Percentiles rank a stretch among this genome's conserved stretches.
phyloP scores from a whole-genome alignment of 2,113 vertebrate genomes.

The Tringa solitaria region DNA sequence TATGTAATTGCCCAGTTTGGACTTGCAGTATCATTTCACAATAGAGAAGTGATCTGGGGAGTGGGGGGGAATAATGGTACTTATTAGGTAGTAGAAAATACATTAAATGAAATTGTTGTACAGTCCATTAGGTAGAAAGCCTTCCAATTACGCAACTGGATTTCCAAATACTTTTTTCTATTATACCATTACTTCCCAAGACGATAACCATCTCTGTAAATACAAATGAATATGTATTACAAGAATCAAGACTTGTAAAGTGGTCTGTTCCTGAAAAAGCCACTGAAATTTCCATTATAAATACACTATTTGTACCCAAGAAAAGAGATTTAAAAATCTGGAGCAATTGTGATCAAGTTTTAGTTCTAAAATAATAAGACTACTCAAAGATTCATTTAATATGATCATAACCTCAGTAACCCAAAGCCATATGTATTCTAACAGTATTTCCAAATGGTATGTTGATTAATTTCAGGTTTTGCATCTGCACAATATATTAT shows the following conservation, averaged over 20 bases:
- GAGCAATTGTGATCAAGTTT: background rate
- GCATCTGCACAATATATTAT: background rate
- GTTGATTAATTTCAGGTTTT: background rate
- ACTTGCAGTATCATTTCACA: background rate
- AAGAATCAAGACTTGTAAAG: background rate
- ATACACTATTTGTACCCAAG: background rate
- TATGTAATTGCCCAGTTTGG: background rate
- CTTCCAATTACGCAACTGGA: background rate
- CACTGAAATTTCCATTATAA: background rate
- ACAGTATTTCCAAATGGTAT: background rate
- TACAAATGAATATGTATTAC: background rate
- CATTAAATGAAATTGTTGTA: background rate
- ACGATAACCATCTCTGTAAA: background rate
- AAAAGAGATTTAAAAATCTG: background rate
- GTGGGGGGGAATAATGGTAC: background rate
- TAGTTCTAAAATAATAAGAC: background rate
- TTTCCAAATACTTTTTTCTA: background rate
- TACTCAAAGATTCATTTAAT: background rate
- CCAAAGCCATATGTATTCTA: accelerated
- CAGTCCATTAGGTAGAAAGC: background rate
- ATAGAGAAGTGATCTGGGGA: background rate
- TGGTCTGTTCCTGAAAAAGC: background rate
- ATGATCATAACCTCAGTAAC: background rate
- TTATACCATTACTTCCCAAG: background rate
- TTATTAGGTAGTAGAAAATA: background rate